phyloP scores from a whole-genome alignment of 2,888 invertebrate genomes.

The Sphinx pinastri region DNA sequence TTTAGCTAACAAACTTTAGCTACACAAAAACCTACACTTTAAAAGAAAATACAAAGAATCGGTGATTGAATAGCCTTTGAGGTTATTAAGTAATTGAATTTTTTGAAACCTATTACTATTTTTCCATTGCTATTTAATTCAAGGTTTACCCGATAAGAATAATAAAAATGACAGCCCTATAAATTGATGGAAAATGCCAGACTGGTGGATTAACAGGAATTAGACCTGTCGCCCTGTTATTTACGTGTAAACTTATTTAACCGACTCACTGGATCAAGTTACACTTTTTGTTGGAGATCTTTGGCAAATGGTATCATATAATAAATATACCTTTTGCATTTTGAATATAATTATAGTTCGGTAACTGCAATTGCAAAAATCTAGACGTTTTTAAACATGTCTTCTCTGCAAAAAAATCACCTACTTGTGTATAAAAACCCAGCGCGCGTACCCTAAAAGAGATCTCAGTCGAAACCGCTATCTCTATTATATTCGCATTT shows the following conservation, averaged over 20 bases:
- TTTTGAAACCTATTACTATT: too few relatives aligned
- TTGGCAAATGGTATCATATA: not conserved
- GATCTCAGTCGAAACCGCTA: slow-evolving; percentile 47
- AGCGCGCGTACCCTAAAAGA: slow-evolving; percentile 42
- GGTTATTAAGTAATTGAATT: too few relatives aligned
- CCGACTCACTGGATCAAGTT: not conserved
- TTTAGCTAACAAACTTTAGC: not conserved
- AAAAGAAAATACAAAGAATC: not conserved
- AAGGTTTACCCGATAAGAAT: not conserved
- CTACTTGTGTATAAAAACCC: not conserved
- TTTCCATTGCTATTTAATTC: too few relatives aligned
- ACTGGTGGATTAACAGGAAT: slow-evolving; percentile 59
- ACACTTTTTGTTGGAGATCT: not conserved
- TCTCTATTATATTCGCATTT: slow-evolving; percentile 76
- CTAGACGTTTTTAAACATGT: not conserved
- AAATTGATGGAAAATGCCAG: slow-evolving; percentile 46
- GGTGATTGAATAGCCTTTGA: too few relatives aligned
- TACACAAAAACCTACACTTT: not conserved
- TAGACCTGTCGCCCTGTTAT: slow-evolving; percentile 57
- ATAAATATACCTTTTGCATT: not conserved
- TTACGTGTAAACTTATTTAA: slow-evolving; percentile 46
- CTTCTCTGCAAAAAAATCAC: not conserved
- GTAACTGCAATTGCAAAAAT: too few relatives aligned
- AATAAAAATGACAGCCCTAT: slow-evolving; percentile 48
- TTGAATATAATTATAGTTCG: too few relatives aligned